Percentiles rank a stretch among this genome's conserved stretches.
Evolutionary conservation across 1,140 invertebrate genomes (phyloP).

Genomic region (Meloidogyne floridensis): DNA sequence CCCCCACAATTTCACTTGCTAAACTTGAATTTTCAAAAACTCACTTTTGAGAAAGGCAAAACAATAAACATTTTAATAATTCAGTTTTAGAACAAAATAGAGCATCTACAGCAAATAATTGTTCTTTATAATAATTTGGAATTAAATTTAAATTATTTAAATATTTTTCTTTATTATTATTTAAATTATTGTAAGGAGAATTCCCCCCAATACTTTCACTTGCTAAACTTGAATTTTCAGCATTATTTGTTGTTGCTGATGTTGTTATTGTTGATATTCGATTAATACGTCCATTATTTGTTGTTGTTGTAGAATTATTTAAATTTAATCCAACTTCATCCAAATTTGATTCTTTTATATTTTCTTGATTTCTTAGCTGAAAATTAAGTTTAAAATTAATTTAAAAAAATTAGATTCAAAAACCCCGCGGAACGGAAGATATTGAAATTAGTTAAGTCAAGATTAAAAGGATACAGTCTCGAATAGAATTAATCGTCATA

Average conservation of each 20-base stretch:
- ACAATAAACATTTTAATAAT: conserved; percentile 48
- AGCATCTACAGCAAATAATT: conserved; percentile 7
- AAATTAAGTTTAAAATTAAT: not conserved
- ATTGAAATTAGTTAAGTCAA: too few relatives aligned
- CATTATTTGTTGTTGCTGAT: not conserved
- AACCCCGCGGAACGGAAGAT: too few relatives aligned
- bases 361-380: conserved; percentile 4
- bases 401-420: too few relatives aligned
- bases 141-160: conserved; percentile 73
- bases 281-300: not conserved
- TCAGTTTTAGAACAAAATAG: conserved; percentile 35
- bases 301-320: not conserved
- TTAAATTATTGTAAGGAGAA: not conserved
- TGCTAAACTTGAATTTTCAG: conserved; percentile 5
- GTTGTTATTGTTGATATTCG: too few relatives aligned
- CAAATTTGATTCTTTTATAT: not conserved
- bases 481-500: too few relatives aligned
- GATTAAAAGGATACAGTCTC: too few relatives aligned
- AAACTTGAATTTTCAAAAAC: not conserved
- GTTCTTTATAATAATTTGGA: not conserved
- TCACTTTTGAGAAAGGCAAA: conserved; percentile 51
- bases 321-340: not conserved
- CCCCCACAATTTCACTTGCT: not conserved
- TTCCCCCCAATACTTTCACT: not conserved
- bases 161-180: conserved; percentile 63